phyloP scores from a whole-genome alignment of 1,140 invertebrate species.

The Caenorhabditis latens region DNA sequence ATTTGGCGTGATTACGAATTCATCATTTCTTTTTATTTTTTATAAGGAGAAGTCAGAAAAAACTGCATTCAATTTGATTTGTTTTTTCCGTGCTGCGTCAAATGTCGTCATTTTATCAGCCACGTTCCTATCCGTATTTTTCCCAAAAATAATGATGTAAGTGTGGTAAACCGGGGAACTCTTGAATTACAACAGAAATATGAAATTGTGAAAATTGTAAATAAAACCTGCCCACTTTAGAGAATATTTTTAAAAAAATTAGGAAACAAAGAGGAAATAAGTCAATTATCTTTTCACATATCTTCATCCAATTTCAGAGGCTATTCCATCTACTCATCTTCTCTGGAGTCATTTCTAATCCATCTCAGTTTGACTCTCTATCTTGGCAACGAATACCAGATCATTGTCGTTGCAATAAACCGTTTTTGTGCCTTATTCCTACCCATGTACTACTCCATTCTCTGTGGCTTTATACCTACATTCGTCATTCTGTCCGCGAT shows the following conservation, averaged over 20 bases:
- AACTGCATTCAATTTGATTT: conserved; percentile 25
- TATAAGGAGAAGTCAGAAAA: neutral
- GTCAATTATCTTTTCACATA: too few relatives aligned
- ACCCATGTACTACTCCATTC: neutral
- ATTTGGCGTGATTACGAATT: neutral
- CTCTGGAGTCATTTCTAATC: neutral
- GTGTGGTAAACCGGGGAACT: neutral
- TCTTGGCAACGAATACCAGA: conserved; percentile 19
- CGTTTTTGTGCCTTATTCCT: conserved; percentile 8
- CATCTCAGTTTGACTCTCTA: neutral
- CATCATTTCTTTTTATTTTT: neutral
- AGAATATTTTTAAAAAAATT: neutral
- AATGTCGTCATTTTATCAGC: neutral
- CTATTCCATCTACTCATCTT: neutral
- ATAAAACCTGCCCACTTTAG: too few relatives aligned
- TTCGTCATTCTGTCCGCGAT: neutral
- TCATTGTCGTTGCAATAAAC: neutral
- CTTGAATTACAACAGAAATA: too few relatives aligned
- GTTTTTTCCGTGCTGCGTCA: neutral
- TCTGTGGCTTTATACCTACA: neutral
- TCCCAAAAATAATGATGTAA: neutral
- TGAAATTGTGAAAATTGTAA: too few relatives aligned
- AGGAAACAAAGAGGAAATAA: too few relatives aligned
- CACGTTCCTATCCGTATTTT: neutral
- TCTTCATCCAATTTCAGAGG: neutral